A percentile compares a stretch with the other conserved stretches of the same genome.
phyloP scores from a whole-genome alignment of 1,140 invertebrate species.

The Heliothis subflexa region DNA sequence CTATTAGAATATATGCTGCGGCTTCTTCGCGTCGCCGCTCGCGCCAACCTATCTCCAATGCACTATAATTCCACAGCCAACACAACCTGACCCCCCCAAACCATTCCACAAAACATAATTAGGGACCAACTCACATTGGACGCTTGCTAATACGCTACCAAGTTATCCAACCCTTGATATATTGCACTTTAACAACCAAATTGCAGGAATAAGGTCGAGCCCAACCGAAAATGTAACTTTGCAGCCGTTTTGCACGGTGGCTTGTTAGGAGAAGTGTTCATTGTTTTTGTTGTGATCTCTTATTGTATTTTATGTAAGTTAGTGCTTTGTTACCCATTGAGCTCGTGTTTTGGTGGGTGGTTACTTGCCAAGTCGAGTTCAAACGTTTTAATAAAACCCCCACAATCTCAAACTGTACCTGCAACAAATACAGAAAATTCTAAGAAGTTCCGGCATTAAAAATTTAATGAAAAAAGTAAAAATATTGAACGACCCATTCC shows the following conservation, averaged over 20 bases:
- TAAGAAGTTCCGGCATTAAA: conserved; percentile 49
- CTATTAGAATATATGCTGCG: conserved; percentile 84
- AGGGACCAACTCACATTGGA: conserved; percentile 61
- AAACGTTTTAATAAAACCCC: conserved; percentile 29
- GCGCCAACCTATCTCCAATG: conserved; percentile 60
- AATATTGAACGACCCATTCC: conserved; percentile 58
- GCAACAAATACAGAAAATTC: conserved; percentile 42
- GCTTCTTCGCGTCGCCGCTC: conserved; percentile 69
- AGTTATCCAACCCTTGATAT: conserved; percentile 44
- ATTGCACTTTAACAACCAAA: conserved; percentile 29
- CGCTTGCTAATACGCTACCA: conserved; percentile 53
- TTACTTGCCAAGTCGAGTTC: background rate
- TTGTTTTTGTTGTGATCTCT: conserved; percentile 67
- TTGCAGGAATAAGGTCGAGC: conserved; percentile 36
- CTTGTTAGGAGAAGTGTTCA: conserved; percentile 69
- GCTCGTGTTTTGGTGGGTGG: conserved; percentile 63
- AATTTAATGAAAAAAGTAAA: conserved; percentile 52
- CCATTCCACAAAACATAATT: conserved; percentile 52
- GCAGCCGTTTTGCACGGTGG: conserved; percentile 63
- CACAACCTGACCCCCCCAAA: conserved; percentile 56
- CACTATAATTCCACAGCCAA: conserved; percentile 57
- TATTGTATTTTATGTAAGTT: conserved; percentile 62
- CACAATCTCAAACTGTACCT: conserved; percentile 27
- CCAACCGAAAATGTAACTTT: conserved; percentile 39
- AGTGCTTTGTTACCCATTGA: conserved; percentile 63